A percentile compares a stretch with the other conserved stretches of the same genome.
These are phyloP conservation scores for Bombus cullumanus DNA, from an alignment of 1,140 invertebrate species.

Conservation along the genomic window DNA sequence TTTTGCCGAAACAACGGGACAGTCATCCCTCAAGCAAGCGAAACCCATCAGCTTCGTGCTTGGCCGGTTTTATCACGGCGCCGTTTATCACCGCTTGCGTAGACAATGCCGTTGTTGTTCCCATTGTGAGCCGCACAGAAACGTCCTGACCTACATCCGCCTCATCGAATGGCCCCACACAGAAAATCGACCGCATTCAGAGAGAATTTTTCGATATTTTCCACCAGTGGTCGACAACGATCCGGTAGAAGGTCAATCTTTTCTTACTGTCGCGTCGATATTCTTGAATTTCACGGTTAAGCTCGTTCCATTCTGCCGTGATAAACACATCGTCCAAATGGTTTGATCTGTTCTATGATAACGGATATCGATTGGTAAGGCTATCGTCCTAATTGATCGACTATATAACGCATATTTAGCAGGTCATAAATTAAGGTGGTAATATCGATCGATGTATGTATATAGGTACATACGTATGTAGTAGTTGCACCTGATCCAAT, in stretches of 20 bases:
- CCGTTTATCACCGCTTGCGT: conserved; percentile 75
- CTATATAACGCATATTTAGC: no score
- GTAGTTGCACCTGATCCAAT: no score
- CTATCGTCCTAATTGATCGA: no score
- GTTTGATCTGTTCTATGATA: no score
- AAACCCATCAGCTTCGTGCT: conserved; percentile 67
- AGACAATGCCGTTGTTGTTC: conserved; percentile 72
- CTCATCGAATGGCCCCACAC: conserved; percentile 37
- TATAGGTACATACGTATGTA: no score
- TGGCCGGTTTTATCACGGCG: conserved; percentile 74
- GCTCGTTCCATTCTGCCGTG: no score
- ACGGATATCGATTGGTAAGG: no score
- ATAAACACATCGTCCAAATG: no score
- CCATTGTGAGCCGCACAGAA: conserved; percentile 59
- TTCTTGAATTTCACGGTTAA: no score
- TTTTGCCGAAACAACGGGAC: conserved; percentile 66
- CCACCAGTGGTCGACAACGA: not conserved
- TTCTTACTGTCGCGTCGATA: not conserved
- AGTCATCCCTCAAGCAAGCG: conserved; percentile 71
- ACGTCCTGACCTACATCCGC: conserved; percentile 64
- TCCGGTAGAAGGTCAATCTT: conserved; percentile 24
- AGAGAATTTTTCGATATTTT: conserved; percentile 40
- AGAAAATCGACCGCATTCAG: conserved; percentile 46
- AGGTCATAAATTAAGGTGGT: no score
- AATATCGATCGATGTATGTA: no score